These are phyloP conservation scores for Tetrao urogallus DNA, from an alignment of 2,113 vertebrate species.

Conservation along the genomic window DNA sequence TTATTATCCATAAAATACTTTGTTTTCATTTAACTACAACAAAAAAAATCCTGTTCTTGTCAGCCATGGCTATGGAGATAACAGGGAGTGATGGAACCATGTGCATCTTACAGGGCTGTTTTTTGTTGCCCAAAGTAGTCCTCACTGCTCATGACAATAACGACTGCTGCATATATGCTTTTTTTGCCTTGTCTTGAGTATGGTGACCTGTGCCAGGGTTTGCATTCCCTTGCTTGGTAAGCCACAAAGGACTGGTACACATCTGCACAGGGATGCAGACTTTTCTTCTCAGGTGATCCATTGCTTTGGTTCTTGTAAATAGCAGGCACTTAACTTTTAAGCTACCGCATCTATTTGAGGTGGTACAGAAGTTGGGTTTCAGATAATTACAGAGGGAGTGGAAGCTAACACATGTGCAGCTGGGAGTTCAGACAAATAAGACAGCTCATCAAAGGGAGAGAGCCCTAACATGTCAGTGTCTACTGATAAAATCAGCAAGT, in stretches of 20 bases:
- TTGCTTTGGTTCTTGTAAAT: neutral
- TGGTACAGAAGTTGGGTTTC: slow-evolving; percentile 1
- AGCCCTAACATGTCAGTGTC: neutral
- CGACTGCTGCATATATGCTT: neutral
- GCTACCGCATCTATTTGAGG: neutral
- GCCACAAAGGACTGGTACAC: neutral
- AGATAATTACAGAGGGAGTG: slow-evolving; percentile 23
- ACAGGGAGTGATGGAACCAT: neutral
- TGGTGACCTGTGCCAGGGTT: neutral
- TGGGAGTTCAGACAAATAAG: slow-evolving; percentile 18
- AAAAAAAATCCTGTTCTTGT: neutral
- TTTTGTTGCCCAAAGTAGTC: neutral
- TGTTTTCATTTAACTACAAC: neutral
- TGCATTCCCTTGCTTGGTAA: neutral
- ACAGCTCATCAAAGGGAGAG: slow-evolving; percentile 27
- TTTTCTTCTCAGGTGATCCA: neutral
- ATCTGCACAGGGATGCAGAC: neutral
- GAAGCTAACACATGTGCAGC: slow-evolving; percentile 13
- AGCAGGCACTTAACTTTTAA: neutral
- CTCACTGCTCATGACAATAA: neutral
- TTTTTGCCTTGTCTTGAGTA: neutral
- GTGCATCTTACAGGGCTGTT: fast-evolving
- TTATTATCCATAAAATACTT: neutral
- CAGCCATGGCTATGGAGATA: neutral
- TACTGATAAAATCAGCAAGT: slow-evolving; percentile 39